Conservation (phyloP, 2,113 vertebrate species). For the Micronycteris hirsuta region DNA sequence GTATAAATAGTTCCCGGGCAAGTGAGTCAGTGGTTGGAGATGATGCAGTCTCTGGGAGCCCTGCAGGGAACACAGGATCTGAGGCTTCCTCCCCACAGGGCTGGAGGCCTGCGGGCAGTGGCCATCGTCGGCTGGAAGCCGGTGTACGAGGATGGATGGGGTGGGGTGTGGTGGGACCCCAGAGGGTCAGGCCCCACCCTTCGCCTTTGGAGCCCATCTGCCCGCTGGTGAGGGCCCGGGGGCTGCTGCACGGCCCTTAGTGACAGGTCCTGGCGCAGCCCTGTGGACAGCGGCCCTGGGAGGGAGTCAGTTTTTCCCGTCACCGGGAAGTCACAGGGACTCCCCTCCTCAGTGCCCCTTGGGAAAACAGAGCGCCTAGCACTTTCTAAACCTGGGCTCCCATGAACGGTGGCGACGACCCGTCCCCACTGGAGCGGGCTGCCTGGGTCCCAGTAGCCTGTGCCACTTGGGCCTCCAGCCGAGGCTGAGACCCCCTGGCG, state of each 20-base stretch:
- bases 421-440: rapidly evolving
- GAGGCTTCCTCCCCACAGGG: background rate
- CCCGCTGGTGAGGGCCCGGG: background rate
- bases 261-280: rapidly evolving
- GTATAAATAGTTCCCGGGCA: slow-evolving; percentile 47
- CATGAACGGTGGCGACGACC: rapidly evolving
- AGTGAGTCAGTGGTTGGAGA: slow-evolving; percentile 44
- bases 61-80: background rate
- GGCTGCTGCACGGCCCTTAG: rapidly evolving
- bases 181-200: background rate
- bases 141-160: background rate
- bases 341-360: background rate
- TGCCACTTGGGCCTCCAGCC: background rate
- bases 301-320: background rate
- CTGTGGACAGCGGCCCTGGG: background rate
- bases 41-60: background rate
- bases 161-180: background rate
- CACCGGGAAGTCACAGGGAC: rapidly evolving
- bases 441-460: background rate
- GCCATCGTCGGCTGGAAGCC: background rate
- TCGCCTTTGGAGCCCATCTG: background rate
- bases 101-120: background rate
- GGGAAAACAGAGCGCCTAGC: background rate
- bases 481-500: background rate
- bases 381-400: background rate